Evolutionary conservation across 2,888 invertebrate species (phyloP).

Genomic region (Chalcosyrphus nemorum): DNA sequence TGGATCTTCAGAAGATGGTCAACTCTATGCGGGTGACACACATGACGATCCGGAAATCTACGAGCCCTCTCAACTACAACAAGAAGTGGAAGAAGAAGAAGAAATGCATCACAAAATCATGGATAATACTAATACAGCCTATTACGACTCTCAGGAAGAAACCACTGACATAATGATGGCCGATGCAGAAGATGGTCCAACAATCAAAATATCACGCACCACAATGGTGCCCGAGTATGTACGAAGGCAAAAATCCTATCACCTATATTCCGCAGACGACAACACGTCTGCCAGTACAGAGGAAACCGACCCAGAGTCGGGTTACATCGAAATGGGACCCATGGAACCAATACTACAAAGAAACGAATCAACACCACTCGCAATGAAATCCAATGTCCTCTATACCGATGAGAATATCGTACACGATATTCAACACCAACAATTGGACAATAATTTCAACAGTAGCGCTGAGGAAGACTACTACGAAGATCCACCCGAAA

Average conservation of each 20-base stretch:
- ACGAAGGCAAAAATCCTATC: constrained; percentile 76
- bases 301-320: constrained; percentile 35
- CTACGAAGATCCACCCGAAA: constrained; percentile 76
- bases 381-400: constrained; percentile 70
- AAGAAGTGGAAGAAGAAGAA: constrained; percentile 73
- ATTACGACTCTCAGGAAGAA: constrained; percentile 72
- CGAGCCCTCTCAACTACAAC: constrained; percentile 76
- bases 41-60: constrained; percentile 75
- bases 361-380: constrained; percentile 62
- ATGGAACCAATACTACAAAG: constrained; percentile 50
- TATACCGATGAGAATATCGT: constrained; percentile 75
- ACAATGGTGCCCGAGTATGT: constrained; percentile 79
- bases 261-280: constrained; percentile 42
- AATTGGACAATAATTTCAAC: constrained; percentile 73
- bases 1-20: constrained; percentile 62
- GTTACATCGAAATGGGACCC: constrained; percentile 56
- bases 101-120: constrained; percentile 74
- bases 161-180: constrained; percentile 57
- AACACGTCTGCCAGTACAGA: constrained; percentile 53
- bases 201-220: constrained; percentile 70
- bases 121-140: constrained; percentile 71
- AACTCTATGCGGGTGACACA: constrained; percentile 41
- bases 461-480: constrained; percentile 77
- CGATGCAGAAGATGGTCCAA: constrained; percentile 59
- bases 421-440: constrained; percentile 67